These are phyloP conservation scores for Calyptomena viridis DNA, from an alignment of 2,113 vertebrate species.

Conservation along the genomic window DNA sequence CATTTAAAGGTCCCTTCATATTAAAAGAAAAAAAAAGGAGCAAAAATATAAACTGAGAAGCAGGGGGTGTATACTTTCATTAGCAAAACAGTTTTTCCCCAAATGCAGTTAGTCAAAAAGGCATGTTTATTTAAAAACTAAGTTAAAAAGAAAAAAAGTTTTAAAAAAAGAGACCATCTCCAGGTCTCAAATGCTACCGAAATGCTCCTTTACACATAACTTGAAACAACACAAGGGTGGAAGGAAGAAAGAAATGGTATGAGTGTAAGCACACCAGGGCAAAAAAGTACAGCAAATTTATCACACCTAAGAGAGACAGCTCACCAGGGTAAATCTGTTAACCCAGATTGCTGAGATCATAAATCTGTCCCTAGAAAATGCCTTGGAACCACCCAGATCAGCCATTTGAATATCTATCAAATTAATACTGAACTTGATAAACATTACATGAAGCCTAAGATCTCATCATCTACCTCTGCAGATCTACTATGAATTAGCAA, in stretches of 20 bases:
- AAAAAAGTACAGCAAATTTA: neutral
- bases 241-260: neutral
- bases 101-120: neutral
- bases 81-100: neutral
- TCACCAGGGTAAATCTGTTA: neutral
- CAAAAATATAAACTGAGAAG: no score
- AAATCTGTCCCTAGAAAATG: neutral
- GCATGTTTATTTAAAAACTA: neutral
- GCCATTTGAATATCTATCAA: neutral
- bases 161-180: neutral
- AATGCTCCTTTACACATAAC: neutral
- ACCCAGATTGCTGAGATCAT: neutral
- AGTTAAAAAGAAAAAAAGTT: neutral
- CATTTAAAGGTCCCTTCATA: neutral
- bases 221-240: neutral
- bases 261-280: neutral
- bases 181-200: neutral
- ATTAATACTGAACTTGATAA: neutral
- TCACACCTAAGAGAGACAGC: neutral
- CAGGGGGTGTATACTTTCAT: neutral
- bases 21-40: no score
- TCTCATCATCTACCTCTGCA: neutral
- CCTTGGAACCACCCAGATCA: fast-evolving
- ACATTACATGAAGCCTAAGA: neutral
- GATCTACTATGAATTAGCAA: neutral